Evolutionary conservation across 1,140 invertebrate genomes (phyloP).

Genomic region (Melipona quadrifasciata): DNA sequence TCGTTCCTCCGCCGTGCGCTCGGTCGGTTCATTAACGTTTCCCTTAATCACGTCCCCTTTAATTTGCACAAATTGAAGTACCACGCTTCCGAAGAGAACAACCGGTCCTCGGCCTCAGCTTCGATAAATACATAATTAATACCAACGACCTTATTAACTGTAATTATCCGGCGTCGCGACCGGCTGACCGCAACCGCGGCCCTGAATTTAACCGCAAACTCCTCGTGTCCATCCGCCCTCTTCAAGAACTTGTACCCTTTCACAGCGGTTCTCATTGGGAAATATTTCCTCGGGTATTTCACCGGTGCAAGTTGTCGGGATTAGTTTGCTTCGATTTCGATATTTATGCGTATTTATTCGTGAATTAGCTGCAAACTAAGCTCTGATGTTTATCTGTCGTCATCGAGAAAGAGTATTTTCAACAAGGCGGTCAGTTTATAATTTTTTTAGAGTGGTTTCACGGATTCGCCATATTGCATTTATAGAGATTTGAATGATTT

Average conservation of each 20-base stretch:
- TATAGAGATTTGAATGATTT: too few species aligned
- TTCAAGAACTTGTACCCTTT: constrained; percentile 17
- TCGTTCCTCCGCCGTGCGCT: too few species aligned
- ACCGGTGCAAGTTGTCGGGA: neutral
- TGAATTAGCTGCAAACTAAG: neutral
- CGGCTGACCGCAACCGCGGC: neutral
- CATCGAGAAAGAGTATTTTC: neutral
- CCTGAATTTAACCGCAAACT: constrained; percentile 37
- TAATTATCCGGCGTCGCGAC: constrained; percentile 43
- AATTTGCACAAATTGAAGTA: constrained; percentile 39
- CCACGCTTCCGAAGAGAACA: neutral
- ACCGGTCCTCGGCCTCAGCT: neutral
- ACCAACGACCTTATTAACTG: constrained; percentile 51
- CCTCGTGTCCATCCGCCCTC: constrained; percentile 16
- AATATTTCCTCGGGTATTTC: neutral
- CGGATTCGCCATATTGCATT: too few species aligned
- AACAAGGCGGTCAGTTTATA: neutral
- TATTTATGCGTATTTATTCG: neutral
- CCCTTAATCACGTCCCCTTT: constrained; percentile 25
- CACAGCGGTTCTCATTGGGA: constrained; percentile 18
- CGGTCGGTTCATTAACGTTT: constrained; percentile 28
- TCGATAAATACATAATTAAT: constrained; percentile 51
- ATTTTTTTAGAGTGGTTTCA: too few species aligned
- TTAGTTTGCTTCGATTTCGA: neutral
- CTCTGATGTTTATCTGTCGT: neutral